Conservation (phyloP, 92 coral and sea anemone species). For the Nematostella vectensis region DNA sequence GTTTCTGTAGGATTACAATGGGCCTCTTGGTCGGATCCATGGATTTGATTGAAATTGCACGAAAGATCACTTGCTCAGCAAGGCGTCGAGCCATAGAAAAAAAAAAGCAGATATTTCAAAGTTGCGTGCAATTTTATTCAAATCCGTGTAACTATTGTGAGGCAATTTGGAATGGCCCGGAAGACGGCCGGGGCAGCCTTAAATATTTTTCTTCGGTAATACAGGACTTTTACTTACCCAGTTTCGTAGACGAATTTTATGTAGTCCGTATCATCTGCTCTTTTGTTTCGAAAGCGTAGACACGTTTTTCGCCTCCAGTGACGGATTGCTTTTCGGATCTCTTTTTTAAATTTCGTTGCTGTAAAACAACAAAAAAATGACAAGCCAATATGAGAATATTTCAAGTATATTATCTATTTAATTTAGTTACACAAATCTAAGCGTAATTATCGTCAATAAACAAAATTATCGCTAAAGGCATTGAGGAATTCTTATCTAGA, state of each 20-base stretch:
- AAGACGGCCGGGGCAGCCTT: conserved; percentile 15
- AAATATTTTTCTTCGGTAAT: conserved; percentile 21
- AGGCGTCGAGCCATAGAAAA: neutral
- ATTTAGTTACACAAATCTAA: too few species aligned
- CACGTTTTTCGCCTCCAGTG: conserved; percentile 93
- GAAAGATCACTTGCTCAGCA: too few species aligned
- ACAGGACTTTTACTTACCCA: conserved; percentile 63
- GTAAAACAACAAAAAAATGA: conserved; percentile 6
- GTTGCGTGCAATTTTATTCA: conserved; percentile 28
- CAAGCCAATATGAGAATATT: too few species aligned
- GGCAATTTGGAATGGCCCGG: conserved; percentile 23
- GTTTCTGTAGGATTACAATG: too few species aligned
- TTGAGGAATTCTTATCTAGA: too few species aligned
- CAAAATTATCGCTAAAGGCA: too few species aligned
- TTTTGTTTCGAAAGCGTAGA: conserved; percentile 82
- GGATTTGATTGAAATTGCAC: too few species aligned
- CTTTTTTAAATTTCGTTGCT: conserved; percentile 61
- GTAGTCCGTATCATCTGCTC: conserved; percentile 71
- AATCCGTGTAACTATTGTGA: conserved; percentile 21
- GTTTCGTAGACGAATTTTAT: conserved; percentile 82
- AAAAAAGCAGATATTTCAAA: neutral
- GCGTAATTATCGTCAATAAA: too few species aligned
- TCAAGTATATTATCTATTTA: too few species aligned
- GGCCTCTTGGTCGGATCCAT: too few species aligned
- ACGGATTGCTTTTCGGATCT: conserved; percentile 75